A percentile compares a stretch with the other conserved stretches of the same genome.
Conservation (phyloP, 2,797 vertebrate genomes). For the Tauraco hartlaubi region DNA sequence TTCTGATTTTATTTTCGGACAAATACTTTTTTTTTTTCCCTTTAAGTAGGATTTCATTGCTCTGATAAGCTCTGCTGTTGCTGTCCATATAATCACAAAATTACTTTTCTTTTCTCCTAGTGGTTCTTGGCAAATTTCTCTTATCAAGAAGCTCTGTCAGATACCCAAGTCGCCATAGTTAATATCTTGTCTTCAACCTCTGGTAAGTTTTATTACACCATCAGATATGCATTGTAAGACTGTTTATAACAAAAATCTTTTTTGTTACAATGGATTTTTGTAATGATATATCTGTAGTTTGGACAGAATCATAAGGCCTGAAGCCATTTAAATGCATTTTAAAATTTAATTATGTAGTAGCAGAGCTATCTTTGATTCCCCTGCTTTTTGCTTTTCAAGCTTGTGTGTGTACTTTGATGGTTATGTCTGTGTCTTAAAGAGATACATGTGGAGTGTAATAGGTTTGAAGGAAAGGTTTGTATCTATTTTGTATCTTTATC, state of each 20-base stretch:
- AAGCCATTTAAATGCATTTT: neutral
- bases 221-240: neutral
- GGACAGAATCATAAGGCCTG: neutral
- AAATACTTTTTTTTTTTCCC: neutral
- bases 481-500: neutral
- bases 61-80: neutral
- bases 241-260: neutral
- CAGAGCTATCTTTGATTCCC: neutral
- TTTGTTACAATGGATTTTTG: neutral
- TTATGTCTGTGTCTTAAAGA: neutral
- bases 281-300: neutral
- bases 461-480: neutral
- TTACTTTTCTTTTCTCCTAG: slow-evolving; percentile 77
- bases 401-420: neutral
- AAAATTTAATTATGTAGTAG: neutral
- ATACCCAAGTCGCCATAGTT: slow-evolving; percentile 94
- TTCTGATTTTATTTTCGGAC: neutral
- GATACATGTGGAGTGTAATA: neutral
- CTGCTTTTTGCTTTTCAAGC: neutral
- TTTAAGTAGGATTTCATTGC: neutral
- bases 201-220: slow-evolving; percentile 81
- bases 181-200: slow-evolving; percentile 97
- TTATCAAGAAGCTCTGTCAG: slow-evolving; percentile 95
- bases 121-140: slow-evolving; percentile 98
- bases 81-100: neutral